phyloP scores from a whole-genome alignment of 2,113 vertebrate species.

The Dicaeum eximium region DNA sequence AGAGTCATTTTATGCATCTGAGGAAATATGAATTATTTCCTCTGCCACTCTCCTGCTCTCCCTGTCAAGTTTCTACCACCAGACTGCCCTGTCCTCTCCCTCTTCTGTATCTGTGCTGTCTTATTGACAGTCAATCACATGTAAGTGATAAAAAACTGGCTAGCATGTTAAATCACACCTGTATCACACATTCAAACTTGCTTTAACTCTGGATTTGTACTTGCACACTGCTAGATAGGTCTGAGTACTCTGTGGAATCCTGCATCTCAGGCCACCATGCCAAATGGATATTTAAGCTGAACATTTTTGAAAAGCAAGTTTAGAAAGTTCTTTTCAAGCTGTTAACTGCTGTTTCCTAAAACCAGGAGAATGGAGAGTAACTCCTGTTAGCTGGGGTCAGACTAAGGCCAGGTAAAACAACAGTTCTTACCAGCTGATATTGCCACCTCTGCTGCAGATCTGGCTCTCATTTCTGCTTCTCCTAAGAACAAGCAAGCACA shows the following conservation, averaged over 20 bases:
- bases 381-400: neutral
- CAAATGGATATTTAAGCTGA: neutral
- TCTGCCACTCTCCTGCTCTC: neutral
- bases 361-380: neutral
- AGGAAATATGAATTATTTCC: neutral
- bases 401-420: neutral
- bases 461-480: neutral
- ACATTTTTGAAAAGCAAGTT: neutral
- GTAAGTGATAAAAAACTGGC: neutral
- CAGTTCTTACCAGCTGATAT: neutral
- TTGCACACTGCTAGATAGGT: neutral
- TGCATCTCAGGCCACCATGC: neutral
- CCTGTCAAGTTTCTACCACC: neutral
- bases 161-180: neutral
- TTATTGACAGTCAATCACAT: neutral
- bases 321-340: neutral
- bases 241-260: neutral
- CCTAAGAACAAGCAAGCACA: neutral
- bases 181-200: neutral
- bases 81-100: neutral
- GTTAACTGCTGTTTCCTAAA: neutral
- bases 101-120: neutral
- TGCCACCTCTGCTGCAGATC: neutral
- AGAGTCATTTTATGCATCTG: neutral
- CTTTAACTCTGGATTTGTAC: neutral